Percentiles rank a stretch among this genome's conserved stretches.
These are phyloP conservation scores for Gonioctena quinquepunctata DNA, from an alignment of 1,140 invertebrate genomes.

Conservation along the genomic window DNA sequence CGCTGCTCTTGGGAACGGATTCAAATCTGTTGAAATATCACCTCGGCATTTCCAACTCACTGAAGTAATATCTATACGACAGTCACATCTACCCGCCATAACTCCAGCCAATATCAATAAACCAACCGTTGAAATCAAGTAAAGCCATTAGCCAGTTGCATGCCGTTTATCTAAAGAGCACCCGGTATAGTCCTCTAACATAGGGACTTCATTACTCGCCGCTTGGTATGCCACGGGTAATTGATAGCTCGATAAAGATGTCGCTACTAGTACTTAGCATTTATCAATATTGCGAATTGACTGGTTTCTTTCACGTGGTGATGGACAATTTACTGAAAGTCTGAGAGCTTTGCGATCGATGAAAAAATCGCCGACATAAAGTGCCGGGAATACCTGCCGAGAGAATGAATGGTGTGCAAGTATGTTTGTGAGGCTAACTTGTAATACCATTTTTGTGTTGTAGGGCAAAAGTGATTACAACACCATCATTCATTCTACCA, in stretches of 20 bases:
- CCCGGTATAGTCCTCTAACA: constrained; percentile 27
- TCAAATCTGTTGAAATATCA: not conserved
- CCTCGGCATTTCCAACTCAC: not conserved
- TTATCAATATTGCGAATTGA: constrained; percentile 32
- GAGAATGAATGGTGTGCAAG: not conserved
- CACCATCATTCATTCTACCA: no score
- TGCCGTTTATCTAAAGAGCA: constrained; percentile 39
- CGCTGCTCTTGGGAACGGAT: not conserved
- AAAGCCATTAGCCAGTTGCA: constrained; percentile 39
- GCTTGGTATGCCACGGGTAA: constrained; percentile 28
- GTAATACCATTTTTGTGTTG: not conserved
- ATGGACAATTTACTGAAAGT: not conserved
- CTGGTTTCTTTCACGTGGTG: not conserved
- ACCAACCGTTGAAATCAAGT: constrained; percentile 27
- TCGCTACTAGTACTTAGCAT: constrained; percentile 33
- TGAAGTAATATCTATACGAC: not conserved
- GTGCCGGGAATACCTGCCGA: no score
- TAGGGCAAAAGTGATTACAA: no score
- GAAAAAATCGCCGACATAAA: not conserved
- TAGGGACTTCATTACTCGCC: constrained; percentile 37
- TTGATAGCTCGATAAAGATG: constrained; percentile 43
- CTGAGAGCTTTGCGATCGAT: not conserved
- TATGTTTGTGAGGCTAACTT: not conserved
- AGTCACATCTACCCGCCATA: constrained; percentile 22
- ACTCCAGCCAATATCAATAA: constrained; percentile 33